A percentile compares a stretch with the other conserved stretches of the same genome.
phyloP scores from a whole-genome alignment of 2,888 invertebrate genomes.

The Idaea straminata region DNA sequence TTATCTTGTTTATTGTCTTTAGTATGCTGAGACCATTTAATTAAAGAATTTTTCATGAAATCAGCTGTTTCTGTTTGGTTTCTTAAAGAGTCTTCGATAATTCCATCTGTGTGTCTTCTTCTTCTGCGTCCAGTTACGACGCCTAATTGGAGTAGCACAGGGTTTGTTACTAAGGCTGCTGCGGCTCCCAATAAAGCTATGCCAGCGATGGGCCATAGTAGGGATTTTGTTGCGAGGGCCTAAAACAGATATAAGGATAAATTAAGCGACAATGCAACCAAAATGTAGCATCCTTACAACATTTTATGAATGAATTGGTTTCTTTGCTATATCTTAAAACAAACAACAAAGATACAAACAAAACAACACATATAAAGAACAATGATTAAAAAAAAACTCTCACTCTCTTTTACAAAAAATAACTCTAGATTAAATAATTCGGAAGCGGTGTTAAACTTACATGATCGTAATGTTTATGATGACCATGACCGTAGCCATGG shows the following conservation, averaged over 20 bases:
- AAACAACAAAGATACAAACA: too few species aligned
- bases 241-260: too few species aligned
- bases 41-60: conserved; percentile 25
- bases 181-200: conserved; percentile 90
- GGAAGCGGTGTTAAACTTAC: conserved; percentile 39
- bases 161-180: conserved; percentile 88
- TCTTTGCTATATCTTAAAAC: background rate
- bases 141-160: conserved; percentile 88
- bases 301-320: background rate
- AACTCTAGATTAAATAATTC: background rate
- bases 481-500: conserved; percentile 33
- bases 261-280: background rate
- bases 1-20: conserved; percentile 11
- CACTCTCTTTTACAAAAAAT: background rate
- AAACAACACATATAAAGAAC: background rate
- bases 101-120: conserved; percentile 69
- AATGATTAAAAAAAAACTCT: background rate
- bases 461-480: conserved; percentile 58
- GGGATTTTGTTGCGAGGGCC: conserved; percentile 82
- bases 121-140: conserved; percentile 83
- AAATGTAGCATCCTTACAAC: background rate
- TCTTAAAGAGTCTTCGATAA: conserved; percentile 44
- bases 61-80: conserved; percentile 61
- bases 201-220: conserved; percentile 87
- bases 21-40: conserved; percentile 26